Base-by-base conservation (phyloP, 2,113 vertebrate species). In the Petrocephalus zakoni region DNA sequence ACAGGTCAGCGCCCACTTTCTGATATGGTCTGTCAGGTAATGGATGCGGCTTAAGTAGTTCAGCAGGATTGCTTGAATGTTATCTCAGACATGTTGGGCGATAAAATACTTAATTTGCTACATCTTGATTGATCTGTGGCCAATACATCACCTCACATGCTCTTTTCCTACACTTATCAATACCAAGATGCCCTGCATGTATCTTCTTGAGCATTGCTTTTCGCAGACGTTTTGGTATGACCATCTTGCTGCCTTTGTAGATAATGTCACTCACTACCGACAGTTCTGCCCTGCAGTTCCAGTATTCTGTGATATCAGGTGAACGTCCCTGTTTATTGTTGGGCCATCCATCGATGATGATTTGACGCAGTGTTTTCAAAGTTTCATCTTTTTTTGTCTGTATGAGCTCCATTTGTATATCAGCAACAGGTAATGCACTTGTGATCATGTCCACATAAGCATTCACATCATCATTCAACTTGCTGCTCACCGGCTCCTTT, bases 211-310 rank as follows among this genome's bases (percentile, higher is more conserved):
- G 46, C 86, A 87, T 87, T 13, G 46, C 13, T 25, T 72, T 46
- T 34, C 58, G 34, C 22, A 87, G 34, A 2, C 15, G 10, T 2
- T 22, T 88, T 78, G 68, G 53, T 13, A 56, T 56, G 87, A 81
- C 87, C 2, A 88, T 88, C 19, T 88, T 88, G 37, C 75, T 58
- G 5, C 87, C 75, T 15, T 88, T 88, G 49, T 82, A 88, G 37
- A 83, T 13, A 21, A 83, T 83, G n/a, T 52, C 51, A 10, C 34
- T 51, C 10, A 83, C 75, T 21, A 83, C 72, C 1, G 51, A 21
- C 21, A 55, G 25, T 34, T 88, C 75, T 37, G 75, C 87, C 55
- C 53, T 78, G 22, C 72, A 83, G 87, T 55, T 88, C 87, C 87
- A 88, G 22, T 88, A 88, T 9, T 87, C 86, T 46, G 29, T 42